Evolutionary conservation across 1,140 invertebrate genomes (phyloP).

Genomic region (Drosophila pandora): DNA sequence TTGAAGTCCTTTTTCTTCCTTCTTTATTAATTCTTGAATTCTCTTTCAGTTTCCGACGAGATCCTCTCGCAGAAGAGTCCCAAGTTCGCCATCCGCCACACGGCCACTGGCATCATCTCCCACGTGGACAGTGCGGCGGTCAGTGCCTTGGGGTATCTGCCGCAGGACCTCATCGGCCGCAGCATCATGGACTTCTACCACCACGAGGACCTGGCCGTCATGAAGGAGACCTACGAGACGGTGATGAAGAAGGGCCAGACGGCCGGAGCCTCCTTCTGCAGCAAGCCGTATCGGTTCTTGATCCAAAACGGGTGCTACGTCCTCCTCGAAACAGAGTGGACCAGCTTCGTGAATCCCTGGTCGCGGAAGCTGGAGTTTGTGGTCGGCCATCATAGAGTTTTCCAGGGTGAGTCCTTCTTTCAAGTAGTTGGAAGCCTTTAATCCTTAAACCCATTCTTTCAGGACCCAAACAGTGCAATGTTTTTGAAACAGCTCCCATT

Average conservation of each 20-base stretch:
- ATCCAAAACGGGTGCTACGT: conserved; percentile 93
- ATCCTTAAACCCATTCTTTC: neutral
- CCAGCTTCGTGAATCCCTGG: conserved; percentile 97
- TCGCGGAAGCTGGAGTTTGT: conserved; percentile 95
- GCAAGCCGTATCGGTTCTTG: conserved; percentile 90
- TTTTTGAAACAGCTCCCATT: conserved; percentile 86
- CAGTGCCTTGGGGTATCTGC: conserved; percentile 93
- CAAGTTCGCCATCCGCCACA: conserved; percentile 91
- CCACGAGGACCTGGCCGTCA: conserved; percentile 91
- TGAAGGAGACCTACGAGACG: conserved; percentile 93
- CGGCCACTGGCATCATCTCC: conserved; percentile 89
- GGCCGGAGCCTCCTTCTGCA: conserved; percentile 88
- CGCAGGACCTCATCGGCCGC: conserved; percentile 93
- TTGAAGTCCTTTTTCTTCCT: neutral
- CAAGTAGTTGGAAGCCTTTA: neutral
- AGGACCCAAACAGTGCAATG: conserved; percentile 84
- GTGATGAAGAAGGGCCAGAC: conserved; percentile 87
- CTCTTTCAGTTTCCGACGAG: conserved; percentile 87
- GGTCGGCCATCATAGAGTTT: conserved; percentile 93
- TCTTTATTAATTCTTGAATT: neutral
- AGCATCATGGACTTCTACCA: conserved; percentile 95
- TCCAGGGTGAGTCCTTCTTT: conserved; percentile 86
- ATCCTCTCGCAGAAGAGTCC: conserved; percentile 84
- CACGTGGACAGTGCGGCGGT: conserved; percentile 92
- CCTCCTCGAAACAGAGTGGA: conserved; percentile 95